Percentiles rank a stretch among this genome's conserved stretches.
Conservation (phyloP, 2,888 invertebrate genomes). For the Chirona hameri region DNA sequence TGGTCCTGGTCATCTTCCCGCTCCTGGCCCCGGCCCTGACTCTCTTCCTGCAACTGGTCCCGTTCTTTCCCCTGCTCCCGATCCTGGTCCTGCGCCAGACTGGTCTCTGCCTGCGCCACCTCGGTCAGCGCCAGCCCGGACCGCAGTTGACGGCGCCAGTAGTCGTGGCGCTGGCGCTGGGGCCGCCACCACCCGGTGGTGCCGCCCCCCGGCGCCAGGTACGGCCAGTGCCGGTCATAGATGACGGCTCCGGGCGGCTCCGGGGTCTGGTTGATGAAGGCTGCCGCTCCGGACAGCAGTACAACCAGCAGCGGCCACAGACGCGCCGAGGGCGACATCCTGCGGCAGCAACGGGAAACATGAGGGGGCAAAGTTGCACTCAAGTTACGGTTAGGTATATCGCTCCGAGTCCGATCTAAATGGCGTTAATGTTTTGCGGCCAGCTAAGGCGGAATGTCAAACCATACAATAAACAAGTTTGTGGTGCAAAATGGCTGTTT, state of each 20-base stretch:
- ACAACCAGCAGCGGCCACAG: background rate
- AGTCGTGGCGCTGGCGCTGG: background rate
- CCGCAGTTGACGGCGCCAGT: background rate
- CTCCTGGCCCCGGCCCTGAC: background rate
- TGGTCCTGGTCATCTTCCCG: no score
- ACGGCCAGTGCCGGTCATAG: background rate
- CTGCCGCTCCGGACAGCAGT: background rate
- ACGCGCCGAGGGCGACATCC: background rate
- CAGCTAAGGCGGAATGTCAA: no score
- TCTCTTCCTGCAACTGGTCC: background rate
- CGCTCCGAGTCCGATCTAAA: no score
- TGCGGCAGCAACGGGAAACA: background rate
- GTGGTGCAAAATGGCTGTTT: no score
- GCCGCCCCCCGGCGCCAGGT: background rate
- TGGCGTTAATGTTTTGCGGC: no score
- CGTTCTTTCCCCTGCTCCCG: background rate
- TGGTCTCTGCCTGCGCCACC: background rate
- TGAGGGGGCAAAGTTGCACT: no score
- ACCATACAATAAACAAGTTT: no score
- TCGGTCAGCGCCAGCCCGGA: background rate
- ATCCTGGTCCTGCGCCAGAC: background rate
- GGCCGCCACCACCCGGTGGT: background rate
- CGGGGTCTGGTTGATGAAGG: background rate
- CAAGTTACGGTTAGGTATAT: no score
- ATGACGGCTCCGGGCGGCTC: background rate